A percentile compares a stretch with the other conserved stretches of the same genome.
phyloP scores from a whole-genome alignment of 2,113 vertebrate species.

The Trichomycterus rosablanca region DNA sequence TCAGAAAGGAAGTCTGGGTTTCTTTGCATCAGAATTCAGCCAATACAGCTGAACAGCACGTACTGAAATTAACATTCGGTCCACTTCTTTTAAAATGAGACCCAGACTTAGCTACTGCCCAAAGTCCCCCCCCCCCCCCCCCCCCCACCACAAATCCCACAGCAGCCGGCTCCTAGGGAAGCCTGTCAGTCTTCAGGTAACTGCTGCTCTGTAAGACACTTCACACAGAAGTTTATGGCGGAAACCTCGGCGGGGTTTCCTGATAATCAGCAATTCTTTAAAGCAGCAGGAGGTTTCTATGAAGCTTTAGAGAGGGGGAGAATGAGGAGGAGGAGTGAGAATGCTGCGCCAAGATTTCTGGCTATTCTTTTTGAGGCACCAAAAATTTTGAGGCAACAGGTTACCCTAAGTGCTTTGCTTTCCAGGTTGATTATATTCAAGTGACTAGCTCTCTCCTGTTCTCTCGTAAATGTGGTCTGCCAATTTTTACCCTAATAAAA shows the following conservation, averaged over 20 bases:
- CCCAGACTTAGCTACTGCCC: constrained; percentile 29
- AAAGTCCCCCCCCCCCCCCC: constrained; percentile 12
- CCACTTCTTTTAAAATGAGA: constrained; percentile 31
- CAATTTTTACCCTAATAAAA: neutral
- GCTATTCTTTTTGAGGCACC: constrained; percentile 6
- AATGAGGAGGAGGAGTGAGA: constrained; percentile 10
- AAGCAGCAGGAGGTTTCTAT: constrained; percentile 55
- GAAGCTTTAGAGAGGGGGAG: constrained; percentile 27
- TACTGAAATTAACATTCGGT: no score
- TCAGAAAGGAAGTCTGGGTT: constrained; percentile 36
- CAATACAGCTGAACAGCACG: constrained; percentile 36
- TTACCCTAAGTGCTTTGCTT: constrained; percentile 17
- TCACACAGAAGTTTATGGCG: constrained; percentile 27
- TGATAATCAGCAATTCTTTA: constrained; percentile 59
- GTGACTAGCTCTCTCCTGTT: neutral
- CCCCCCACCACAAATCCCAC: neutral
- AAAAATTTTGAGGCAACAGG: constrained; percentile 37
- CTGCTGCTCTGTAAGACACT: constrained; percentile 20
- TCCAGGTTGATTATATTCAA: no score
- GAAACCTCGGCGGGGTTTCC: constrained; percentile 44
- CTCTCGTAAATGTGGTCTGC: neutral
- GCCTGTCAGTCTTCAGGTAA: constrained; percentile 38
- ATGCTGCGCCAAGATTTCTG: constrained; percentile 17
- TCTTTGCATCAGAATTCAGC: constrained; percentile 27
- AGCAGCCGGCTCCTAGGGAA: constrained; percentile 31